Percentiles rank a stretch among this genome's conserved stretches.
Conservation (phyloP, 2,113 vertebrate species). For the Pachycephala philippinensis region DNA sequence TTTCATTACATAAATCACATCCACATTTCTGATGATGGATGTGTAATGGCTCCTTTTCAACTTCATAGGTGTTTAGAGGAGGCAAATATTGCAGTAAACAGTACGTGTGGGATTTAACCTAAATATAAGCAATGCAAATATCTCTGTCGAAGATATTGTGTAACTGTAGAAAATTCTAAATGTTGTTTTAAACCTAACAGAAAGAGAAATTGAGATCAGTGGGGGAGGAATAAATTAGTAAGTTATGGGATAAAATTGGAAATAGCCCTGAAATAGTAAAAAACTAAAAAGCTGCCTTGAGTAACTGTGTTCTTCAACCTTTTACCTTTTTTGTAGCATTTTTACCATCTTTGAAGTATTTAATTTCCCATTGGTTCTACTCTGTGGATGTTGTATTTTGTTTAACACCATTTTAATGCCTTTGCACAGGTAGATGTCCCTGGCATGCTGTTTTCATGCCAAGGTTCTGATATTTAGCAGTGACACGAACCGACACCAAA, state of each 20-base stretch:
- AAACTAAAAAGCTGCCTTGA: neutral
- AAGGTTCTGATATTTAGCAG: neutral
- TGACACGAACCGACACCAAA: neutral
- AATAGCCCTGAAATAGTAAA: conserved; percentile 55
- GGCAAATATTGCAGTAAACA: conserved; percentile 28
- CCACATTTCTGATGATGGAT: neutral
- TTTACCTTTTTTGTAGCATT: neutral
- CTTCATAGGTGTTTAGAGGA: conserved; percentile 26
- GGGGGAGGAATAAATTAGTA: conserved; percentile 67
- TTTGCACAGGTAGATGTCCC: neutral
- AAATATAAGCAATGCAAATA: neutral
- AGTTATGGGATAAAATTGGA: conserved; percentile 60
- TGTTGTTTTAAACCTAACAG: conserved; percentile 44
- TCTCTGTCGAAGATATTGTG: neutral
- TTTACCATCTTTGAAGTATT: neutral
- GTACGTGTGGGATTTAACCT: neutral
- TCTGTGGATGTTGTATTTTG: neutral
- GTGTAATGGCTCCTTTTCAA: conserved; percentile 15
- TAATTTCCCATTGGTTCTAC: neutral
- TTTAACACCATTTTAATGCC: neutral
- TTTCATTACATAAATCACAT: conserved; percentile 31
- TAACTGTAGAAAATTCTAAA: neutral
- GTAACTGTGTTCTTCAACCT: neutral
- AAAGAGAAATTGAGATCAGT: conserved; percentile 54
- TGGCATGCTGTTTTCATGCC: neutral